Evolutionary conservation across 2,888 invertebrate species (phyloP), one percentile per base, ranked within the genome.

Genomic region (Rhogogaster chlorosoma): DNA sequence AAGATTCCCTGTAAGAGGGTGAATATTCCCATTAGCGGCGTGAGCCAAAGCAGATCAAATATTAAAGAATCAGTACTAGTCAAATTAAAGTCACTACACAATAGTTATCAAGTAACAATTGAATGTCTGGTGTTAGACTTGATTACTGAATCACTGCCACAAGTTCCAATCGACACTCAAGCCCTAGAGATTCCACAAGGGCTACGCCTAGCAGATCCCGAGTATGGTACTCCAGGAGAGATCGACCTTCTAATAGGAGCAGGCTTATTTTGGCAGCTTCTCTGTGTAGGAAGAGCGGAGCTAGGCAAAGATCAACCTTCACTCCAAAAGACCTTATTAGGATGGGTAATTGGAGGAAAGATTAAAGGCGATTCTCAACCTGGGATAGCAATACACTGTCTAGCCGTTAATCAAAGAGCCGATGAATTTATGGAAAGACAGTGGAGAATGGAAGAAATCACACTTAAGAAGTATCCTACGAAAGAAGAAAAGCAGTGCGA

Each of bases 401-500:
- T 29, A 6, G 18, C n/a, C 6, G 29, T 84, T 1, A 85, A 18
- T 42, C 6, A 73, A 3, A n/a, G 5, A 22, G 29, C 85, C 29
- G 42, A 86, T 49, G 57, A 83, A 3, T 84, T 80, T 77, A 22
- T 87, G 2, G 71, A 86, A 82, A 83, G 80, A 75, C 88, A 87
- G 70, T 88, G 87, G 87, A 75, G 85, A 57, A 42, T 87, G 15
- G 88, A 88, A 73, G 86, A 87, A 49, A 10, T 22, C n/a, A 38
- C 2, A 1, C 42, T 70, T 2, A 84, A 5, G 2, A 15, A 71
- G 22, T 73, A 49, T 22, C n/a, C 22, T 18, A 85, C 85, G n/a
- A 75, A 53, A 75, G 87, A 87, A 49, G 87, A 87, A 67, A 82
- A 64, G 53, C 0, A 32, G 12, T 88, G 88, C 78, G 88, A 89